Conservation (phyloP, 2,888 invertebrate species). For the Tenthredo livida region DNA sequence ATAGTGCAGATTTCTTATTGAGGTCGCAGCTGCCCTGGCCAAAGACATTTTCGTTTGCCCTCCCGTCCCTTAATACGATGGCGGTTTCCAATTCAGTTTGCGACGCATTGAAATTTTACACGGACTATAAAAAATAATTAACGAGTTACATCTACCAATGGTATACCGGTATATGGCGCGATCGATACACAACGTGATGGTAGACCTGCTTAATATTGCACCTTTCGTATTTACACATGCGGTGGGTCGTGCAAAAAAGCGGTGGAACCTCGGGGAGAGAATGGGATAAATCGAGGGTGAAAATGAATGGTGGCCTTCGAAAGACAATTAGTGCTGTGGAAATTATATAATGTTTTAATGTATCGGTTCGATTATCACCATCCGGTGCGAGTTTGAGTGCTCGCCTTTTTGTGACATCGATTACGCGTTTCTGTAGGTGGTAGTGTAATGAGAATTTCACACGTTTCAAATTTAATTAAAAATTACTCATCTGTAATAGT, state of each 20-base stretch:
- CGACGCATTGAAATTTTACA: neutral
- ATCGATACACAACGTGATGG: neutral
- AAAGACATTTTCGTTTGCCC: neutral
- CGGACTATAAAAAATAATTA: slow-evolving; percentile 26
- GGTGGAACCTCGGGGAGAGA: neutral
- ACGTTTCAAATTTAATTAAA: slow-evolving; percentile 44
- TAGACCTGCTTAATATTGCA: slow-evolving; percentile 13
- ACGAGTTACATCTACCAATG: neutral
- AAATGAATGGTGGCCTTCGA: slow-evolving; percentile 7
- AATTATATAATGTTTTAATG: slow-evolving; percentile 34
- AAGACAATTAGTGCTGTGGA: slow-evolving; percentile 30
- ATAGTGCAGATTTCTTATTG: slow-evolving; percentile 14
- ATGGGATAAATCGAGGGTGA: neutral
- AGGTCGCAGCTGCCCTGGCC: slow-evolving; percentile 2
- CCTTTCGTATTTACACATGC: neutral
- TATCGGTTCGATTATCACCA: slow-evolving; percentile 44
- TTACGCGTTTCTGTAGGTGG: slow-evolving; percentile 14
- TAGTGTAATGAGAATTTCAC: slow-evolving; percentile 40
- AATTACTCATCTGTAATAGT: slow-evolving; percentile 33
- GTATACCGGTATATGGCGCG: slow-evolving; percentile 15
- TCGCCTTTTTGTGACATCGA: slow-evolving; percentile 20
- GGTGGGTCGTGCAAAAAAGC: slow-evolving; percentile 16
- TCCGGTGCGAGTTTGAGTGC: neutral
- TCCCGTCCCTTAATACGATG: neutral
- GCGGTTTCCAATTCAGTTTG: slow-evolving; percentile 37